Evolutionary conservation across 2,113 vertebrate genomes (phyloP).

Genomic region (Deroptyus accipitrinus): DNA sequence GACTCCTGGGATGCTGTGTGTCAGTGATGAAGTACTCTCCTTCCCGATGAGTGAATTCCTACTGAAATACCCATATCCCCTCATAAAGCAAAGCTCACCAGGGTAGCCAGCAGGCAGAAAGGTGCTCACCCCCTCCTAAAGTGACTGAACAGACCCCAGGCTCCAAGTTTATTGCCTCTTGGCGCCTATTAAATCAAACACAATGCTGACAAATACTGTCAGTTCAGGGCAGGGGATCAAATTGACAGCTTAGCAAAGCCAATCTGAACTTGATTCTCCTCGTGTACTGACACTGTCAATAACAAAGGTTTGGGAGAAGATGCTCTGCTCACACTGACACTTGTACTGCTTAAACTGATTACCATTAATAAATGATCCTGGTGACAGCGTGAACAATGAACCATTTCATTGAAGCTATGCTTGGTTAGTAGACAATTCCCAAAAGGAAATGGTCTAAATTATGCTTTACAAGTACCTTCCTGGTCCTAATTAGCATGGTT

Average conservation of each 20-base stretch:
- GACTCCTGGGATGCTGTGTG: background rate
- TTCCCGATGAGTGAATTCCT: background rate
- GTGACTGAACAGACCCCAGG: rapidly evolving
- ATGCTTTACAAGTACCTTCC: background rate
- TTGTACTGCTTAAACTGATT: background rate
- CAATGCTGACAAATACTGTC: background rate
- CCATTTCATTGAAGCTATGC: background rate
- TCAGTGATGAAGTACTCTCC: background rate
- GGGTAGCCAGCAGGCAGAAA: background rate
- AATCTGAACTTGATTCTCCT: background rate
- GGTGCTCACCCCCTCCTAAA: background rate
- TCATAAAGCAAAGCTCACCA: background rate
- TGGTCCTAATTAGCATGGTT: background rate
- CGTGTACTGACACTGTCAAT: rapidly evolving
- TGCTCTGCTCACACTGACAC: background rate
- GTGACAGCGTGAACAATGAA: background rate
- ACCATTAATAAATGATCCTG: background rate
- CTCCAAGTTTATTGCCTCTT: background rate
- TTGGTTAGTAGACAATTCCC: background rate
- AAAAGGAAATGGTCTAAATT: slow-evolving; percentile 23
- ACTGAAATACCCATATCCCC: rapidly evolving
- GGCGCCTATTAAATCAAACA: background rate
- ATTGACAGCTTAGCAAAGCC: background rate
- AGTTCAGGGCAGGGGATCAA: rapidly evolving
- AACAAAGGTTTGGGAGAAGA: background rate